These are phyloP conservation scores for Podarcis muralis DNA, from an alignment of 2,113 vertebrate species.

Conservation along the genomic window DNA sequence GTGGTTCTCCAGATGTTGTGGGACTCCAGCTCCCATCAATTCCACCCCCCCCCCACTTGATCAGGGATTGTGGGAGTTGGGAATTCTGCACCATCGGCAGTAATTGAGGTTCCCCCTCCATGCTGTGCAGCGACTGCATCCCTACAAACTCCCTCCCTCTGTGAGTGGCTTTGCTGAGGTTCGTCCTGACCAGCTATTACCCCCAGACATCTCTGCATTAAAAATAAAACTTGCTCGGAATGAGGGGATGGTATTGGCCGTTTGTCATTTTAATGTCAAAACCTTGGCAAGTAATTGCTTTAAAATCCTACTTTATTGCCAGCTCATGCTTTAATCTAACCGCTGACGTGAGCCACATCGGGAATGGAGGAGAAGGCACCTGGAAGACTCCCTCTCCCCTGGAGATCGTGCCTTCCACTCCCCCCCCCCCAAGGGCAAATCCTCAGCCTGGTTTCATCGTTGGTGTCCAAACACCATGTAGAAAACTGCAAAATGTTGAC, in stretches of 20 bases:
- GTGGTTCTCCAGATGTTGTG: not conserved
- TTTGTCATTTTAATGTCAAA: conserved; percentile 23
- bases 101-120: accelerated
- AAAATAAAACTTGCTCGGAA: not conserved
- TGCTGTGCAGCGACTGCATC: not conserved
- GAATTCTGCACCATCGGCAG: not conserved
- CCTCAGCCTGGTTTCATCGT: not conserved
- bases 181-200: not conserved
- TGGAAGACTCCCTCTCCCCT: too few relatives aligned
- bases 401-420: not conserved
- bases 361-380: not conserved
- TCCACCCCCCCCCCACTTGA: not conserved
- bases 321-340: conserved; percentile 16
- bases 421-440: not conserved
- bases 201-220: not conserved
- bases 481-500: too few relatives aligned
- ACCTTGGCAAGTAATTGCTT: conserved; percentile 32
- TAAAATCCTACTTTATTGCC: conserved; percentile 33
- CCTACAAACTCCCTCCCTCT: not conserved
- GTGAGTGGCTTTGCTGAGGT: not conserved
- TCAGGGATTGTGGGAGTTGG: not conserved
- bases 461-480: not conserved
- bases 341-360: not conserved
- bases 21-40: not conserved
- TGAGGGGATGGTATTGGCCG: not conserved